Percentiles rank a stretch among this genome's conserved stretches.
Conservation (phyloP, 1,140 invertebrate species). For the Camponotus pennsylvanicus region DNA sequence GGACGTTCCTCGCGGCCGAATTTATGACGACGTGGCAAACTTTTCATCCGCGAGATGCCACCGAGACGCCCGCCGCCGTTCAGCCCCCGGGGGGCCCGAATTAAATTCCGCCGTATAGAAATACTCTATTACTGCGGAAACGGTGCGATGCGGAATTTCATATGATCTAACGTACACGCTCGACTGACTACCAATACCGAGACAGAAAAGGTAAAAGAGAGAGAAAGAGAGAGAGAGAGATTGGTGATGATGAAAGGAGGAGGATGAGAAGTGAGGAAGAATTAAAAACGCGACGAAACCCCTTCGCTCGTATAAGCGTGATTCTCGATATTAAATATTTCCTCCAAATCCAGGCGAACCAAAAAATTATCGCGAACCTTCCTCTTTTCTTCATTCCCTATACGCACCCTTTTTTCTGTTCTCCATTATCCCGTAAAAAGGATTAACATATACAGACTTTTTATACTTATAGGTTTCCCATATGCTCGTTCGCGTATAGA, state of each 20-base stretch:
- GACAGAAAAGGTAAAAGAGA: conserved; percentile 2
- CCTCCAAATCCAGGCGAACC: not conserved
- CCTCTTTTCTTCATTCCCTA: conserved; percentile 4
- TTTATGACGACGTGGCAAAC: conserved; percentile 61
- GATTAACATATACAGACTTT: conserved; percentile 17
- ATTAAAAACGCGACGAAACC: conserved; percentile 31
- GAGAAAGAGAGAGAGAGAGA: not conserved
- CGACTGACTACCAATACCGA: conserved; percentile 47
- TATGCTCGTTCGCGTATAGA: not conserved
- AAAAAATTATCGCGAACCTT: conserved; percentile 23
- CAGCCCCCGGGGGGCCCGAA: conserved; percentile 39
- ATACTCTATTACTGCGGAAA: conserved; percentile 61
- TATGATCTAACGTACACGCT: conserved; percentile 55
- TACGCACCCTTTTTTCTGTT: conserved; percentile 1
- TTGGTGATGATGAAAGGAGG: conserved; percentile 31
- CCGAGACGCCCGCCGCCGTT: conserved; percentile 51
- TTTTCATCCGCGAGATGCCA: conserved; percentile 60
- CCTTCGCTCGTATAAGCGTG: not conserved
- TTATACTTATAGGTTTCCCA: not conserved
- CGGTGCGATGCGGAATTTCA: conserved; percentile 52
- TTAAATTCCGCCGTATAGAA: conserved; percentile 64
- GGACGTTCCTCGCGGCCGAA: conserved; percentile 62
- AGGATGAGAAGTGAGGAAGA: conserved; percentile 3
- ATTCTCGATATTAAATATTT: conserved; percentile 51
- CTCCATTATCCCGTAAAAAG: not conserved